Base-by-base conservation (phyloP, 1,140 invertebrate species). In the Parapsyche elsis region DNA sequence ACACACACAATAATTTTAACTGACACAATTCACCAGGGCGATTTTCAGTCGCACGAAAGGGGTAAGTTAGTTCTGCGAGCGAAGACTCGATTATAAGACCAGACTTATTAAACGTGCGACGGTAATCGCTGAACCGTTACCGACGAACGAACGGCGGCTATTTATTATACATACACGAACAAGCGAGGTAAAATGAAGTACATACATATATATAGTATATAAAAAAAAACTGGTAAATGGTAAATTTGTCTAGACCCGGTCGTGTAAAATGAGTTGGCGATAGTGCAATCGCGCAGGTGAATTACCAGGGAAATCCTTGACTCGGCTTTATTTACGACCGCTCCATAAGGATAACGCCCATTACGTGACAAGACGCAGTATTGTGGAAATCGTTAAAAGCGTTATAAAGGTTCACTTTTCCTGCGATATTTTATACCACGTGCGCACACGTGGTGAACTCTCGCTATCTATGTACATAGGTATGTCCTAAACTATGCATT, bases 231-330 rank as follows among this genome's bases (percentile, higher is more conserved):
- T 16, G 9, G 30, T 74, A 74, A 74, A 74, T 71, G 71, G 7
- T 30, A 21, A 74, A 74, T 74, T 45, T 9, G 71, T 74, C 71
- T 74, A 74, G 71, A 74, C 71, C 9, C 12, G 71, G 12, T 30
- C 26, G 70, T 30, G 23, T 71, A 61, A 61, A 61, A 61, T 61
- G 38, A 49, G 24, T 30, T 38, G 38, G 71, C 38, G 71, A 74
- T 74, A 74, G 45, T 74, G 45, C 38, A 74, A 74, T 74, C 71
- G 45, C 38, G 24, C 71, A 74, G 71, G 71, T 74, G 71, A 74
- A 45, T 74, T 74, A 74, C 71, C 71, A n/a, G 71, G 44, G 71
- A 74, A 46, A 74, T 74, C 71, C 71, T 74, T 74, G 71, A 74
- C 71, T 74, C 12, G 24, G 70, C 61, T 71, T 74, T 74, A 74